These are phyloP conservation scores for Protonemura montana DNA, from an alignment of 2,888 invertebrate genomes.

Conservation along the genomic window DNA sequence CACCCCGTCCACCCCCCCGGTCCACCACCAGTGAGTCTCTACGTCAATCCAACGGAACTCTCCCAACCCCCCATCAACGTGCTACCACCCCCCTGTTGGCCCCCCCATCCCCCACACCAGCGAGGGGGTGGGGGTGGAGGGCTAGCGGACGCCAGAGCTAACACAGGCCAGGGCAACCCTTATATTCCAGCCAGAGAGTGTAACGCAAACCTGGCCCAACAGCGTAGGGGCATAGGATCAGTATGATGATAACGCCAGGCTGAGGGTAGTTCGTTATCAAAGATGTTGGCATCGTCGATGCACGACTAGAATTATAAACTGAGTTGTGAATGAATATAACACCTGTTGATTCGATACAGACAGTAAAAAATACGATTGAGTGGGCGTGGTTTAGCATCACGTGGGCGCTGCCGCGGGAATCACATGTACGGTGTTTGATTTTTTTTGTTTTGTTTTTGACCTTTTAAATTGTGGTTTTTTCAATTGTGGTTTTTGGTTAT, in stretches of 20 bases:
- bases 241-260: background rate
- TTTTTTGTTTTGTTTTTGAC: background rate
- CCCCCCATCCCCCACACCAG: constrained; percentile 55
- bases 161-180: background rate
- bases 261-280: background rate
- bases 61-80: constrained; percentile 46
- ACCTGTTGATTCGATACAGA: constrained; percentile 5
- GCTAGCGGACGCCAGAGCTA: background rate
- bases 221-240: background rate
- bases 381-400: background rate
- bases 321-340: background rate
- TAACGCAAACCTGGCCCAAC: background rate
- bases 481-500: background rate
- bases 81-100: constrained; percentile 49
- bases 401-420: background rate
- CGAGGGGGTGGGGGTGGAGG: constrained; percentile 47
- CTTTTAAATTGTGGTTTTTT: background rate
- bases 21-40: constrained; percentile 47
- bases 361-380: background rate
- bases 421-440: background rate
- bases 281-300: background rate
- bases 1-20: constrained; percentile 47
- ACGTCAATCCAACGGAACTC: constrained; percentile 43
- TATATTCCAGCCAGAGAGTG: background rate
- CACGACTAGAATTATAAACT: background rate